These are phyloP conservation scores for Athetis lepigone DNA, from an alignment of 2,888 invertebrate species.

Conservation along the genomic window DNA sequence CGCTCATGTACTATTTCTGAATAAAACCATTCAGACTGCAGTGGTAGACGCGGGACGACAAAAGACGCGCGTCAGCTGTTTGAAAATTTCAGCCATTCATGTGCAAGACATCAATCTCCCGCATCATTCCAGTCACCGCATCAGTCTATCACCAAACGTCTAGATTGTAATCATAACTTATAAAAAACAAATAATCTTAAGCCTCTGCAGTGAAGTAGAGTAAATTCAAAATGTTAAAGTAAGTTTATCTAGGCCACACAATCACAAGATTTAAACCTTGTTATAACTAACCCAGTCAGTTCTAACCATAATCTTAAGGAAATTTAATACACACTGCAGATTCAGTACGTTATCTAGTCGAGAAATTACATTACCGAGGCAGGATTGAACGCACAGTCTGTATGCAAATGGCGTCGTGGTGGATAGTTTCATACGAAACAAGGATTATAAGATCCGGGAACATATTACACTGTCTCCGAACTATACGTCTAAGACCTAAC, in stretches of 20 bases:
- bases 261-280: conserved; percentile 1
- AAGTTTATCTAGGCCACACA: not conserved
- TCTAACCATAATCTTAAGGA: conserved; percentile 20
- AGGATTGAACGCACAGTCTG: conserved; percentile 53
- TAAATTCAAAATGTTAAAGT: not conserved
- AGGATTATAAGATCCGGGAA: conserved; percentile 29
- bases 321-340: conserved; percentile 41
- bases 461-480: conserved; percentile 38
- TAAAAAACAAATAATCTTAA: no score
- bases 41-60: no score
- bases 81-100: no score
- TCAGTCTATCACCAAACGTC: no score
- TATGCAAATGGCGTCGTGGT: conserved; percentile 56
- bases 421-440: conserved; percentile 32
- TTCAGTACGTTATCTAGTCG: conserved; percentile 37
- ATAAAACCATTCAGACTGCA: no score
- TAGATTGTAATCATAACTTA: no score
- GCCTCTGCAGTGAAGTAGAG: no score
- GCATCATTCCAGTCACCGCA: no score
- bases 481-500: conserved; percentile 26
- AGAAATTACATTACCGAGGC: conserved; percentile 46
- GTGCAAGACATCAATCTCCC: no score
- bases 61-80: no score
- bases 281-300: conserved; percentile 1
- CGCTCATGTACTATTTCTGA: no score